Evolutionary conservation across 2,797 vertebrate genomes (phyloP).

Genomic region (Echiichthys vipera): DNA sequence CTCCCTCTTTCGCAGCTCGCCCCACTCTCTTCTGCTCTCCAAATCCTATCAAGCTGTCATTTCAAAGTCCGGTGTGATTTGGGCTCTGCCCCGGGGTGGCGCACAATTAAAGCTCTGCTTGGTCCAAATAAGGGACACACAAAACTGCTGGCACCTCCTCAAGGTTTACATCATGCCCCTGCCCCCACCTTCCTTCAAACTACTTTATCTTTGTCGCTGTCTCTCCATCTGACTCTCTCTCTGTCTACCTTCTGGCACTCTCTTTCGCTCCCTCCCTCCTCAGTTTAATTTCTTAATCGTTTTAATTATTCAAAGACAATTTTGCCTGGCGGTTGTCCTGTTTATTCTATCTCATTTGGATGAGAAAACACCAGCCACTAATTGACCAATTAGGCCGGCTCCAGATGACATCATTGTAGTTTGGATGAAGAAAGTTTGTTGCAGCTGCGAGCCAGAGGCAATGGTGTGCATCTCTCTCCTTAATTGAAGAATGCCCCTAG

Average conservation of each 20-base stretch:
- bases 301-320: constrained; percentile 80
- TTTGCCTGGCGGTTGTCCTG: constrained; percentile 70
- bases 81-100: constrained; percentile 76
- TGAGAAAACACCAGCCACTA: constrained; percentile 69
- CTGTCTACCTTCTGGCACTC: background rate
- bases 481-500: constrained; percentile 31
- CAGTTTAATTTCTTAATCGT: constrained; percentile 73
- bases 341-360: constrained; percentile 74
- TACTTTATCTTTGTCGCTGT: constrained; percentile 35
- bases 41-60: constrained; percentile 82
- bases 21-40: constrained; percentile 45
- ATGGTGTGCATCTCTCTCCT: constrained; percentile 4
- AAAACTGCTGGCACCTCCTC: constrained; percentile 91
- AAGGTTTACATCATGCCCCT: constrained; percentile 93
- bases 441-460: constrained; percentile 29
- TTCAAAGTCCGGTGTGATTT: constrained; percentile 78
- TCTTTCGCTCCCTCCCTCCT: constrained; percentile 3
- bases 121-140: constrained; percentile 88
- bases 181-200: constrained; percentile 29
- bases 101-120: constrained; percentile 89
- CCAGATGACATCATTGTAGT: constrained; percentile 78
- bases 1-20: constrained; percentile 7
- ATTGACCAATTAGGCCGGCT: constrained; percentile 76
- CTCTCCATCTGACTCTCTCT: constrained; percentile 20
- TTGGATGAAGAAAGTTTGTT: constrained; percentile 57